Base-by-base conservation (phyloP, 2,113 vertebrate genomes). In the Sylvia atricapilla region DNA sequence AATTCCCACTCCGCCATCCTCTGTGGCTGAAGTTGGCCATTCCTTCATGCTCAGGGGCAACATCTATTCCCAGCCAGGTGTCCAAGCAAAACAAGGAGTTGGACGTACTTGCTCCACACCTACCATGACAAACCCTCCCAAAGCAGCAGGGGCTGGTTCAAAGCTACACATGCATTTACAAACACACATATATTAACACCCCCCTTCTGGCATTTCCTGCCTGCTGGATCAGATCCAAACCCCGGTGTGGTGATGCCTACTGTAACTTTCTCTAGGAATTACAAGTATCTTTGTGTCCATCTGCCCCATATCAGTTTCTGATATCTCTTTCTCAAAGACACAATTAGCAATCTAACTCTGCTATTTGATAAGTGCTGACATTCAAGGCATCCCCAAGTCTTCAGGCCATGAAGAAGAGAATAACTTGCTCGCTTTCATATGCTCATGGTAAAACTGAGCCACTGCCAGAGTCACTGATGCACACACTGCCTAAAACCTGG, bases 21-120 rank as follows among this genome's bases (percentile, higher is more conserved):
- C 60, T 3, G 7, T 19, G 44, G 84, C 66, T 64, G 62, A 78
- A 85, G n/a, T 1, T 64, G 53, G 81, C 44, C 0, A 87, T 37
- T 85, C 79, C 72, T 87, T 77, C 30, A 4, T 3, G 68, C 86
- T 39, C 2, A 0, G 70, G 60, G 75, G 67, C 75, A 93, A 49
- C 0, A 0, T 68, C 70, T 90, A 88, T 77, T 88, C 88, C 94
- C 92, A 92, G 63, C 41, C 94, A 96, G 90, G 85, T 92, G 92
- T 84, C 58, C 82, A 56, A 39, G 70, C 37, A 58, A 90, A 82
- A 90, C 15, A 24, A 7, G 18, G 23, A 87, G 25, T 11, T 0
- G 0, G 69, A 70, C 0, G 0, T 53, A 41, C 49, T 75, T 82
- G 15, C 49, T 93, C 80, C 86, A 81, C 67, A 88, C 35, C 64